phyloP scores from a whole-genome alignment of 2,888 invertebrate genomes.

The Norana najaformis region DNA sequence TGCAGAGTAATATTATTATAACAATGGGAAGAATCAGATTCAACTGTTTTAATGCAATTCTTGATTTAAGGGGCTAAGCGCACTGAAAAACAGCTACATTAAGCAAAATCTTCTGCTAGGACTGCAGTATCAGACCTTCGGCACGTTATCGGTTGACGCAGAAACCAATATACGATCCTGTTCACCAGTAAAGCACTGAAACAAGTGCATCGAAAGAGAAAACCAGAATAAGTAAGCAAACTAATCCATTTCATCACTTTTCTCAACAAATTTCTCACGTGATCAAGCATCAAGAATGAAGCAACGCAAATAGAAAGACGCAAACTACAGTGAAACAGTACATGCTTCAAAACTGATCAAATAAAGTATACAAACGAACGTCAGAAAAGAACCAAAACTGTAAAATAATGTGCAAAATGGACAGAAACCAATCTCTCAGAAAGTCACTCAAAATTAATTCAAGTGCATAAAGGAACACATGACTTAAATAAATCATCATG shows the following conservation, averaged over 20 bases:
- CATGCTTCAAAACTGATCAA: not conserved
- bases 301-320: not conserved
- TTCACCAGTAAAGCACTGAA: not conserved
- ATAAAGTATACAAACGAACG: not conserved
- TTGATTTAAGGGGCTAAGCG: no score
- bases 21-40: no score
- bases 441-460: not conserved
- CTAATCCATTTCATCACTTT: not conserved
- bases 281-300: not conserved
- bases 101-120: not conserved
- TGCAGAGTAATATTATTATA: no score
- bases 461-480: not conserved
- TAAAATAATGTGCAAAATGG: not conserved
- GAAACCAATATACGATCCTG: not conserved
- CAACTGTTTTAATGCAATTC: no score
- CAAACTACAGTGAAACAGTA: not conserved
- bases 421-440: not conserved
- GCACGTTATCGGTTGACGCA: not conserved
- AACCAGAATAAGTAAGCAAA: not conserved
- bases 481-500: not conserved
- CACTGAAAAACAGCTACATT: not conserved
- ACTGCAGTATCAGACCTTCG: not conserved
- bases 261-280: not conserved
- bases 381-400: not conserved
- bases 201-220: constrained; percentile 5